Percentiles rank a stretch among this genome's conserved stretches.
phyloP scores from a whole-genome alignment of 1,140 invertebrate genomes.

The Monochamus saltuarius region DNA sequence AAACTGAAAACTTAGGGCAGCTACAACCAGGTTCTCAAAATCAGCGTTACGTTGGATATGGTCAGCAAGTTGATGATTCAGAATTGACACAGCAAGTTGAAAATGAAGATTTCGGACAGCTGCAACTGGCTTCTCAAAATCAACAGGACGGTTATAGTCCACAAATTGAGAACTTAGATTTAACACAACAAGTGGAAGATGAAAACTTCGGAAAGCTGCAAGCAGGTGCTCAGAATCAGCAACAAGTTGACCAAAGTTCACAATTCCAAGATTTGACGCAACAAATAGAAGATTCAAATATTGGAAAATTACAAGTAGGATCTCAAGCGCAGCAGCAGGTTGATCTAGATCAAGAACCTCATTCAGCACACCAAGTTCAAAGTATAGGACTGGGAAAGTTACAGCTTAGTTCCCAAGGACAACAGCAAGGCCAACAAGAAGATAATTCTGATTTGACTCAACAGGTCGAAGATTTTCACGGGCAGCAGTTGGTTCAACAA shows the following conservation, averaged over 20 bases:
- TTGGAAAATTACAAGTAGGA: conserved; percentile 4
- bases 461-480: background rate
- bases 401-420: background rate
- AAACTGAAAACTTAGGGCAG: background rate
- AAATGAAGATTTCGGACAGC: no score
- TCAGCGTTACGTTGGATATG: background rate
- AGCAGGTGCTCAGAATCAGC: no score
- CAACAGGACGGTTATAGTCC: background rate
- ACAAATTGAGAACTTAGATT: conserved; percentile 16
- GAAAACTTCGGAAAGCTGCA: no score
- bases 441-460: conserved; percentile 8
- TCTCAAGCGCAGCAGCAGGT: background rate
- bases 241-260: background rate
- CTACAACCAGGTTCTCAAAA: background rate
- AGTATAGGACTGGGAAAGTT: background rate
- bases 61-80: conserved; percentile 22
- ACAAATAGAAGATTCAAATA: background rate
- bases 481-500: background rate
- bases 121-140: no score
- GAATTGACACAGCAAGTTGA: conserved; percentile 15
- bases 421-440: conserved; percentile 6
- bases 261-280: background rate
- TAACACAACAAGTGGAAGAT: conserved; percentile 5
- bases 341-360: conserved; percentile 7
- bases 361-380: conserved; percentile 9